Conservation (phyloP, 2,113 vertebrate genomes). For the Caranx ignobilis region DNA sequence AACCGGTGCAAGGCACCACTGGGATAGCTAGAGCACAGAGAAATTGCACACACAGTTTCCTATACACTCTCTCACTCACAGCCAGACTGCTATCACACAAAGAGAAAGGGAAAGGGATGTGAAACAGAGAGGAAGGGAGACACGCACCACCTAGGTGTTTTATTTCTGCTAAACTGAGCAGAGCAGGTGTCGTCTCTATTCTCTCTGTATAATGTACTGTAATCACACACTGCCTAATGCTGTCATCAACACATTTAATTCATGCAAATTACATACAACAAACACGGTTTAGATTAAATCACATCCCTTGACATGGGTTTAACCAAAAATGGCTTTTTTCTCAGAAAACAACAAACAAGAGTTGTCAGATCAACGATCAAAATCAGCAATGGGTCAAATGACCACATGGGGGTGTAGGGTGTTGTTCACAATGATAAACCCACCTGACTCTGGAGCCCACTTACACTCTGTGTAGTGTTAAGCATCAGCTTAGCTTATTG, state of each 20-base stretch:
- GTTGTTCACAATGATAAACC: background rate
- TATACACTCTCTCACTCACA: conserved; percentile 26
- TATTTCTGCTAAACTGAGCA: conserved; percentile 50
- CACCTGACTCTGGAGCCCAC: background rate
- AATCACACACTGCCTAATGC: conserved; percentile 39
- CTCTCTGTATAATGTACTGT: conserved; percentile 17
- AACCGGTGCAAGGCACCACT: conserved; percentile 59
- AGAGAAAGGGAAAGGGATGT: conserved; percentile 21
- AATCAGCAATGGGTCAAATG: no score
- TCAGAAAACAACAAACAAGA: no score
- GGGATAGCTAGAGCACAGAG: conserved; percentile 53
- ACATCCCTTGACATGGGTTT: background rate
- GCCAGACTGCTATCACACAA: conserved; percentile 15
- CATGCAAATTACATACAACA: background rate
- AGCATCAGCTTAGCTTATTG: background rate
- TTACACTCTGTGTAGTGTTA: background rate
- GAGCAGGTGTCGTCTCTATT: conserved; percentile 64
- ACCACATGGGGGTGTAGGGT: background rate
- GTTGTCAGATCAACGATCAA: no score
- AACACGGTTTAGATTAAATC: background rate
- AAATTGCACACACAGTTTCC: conserved; percentile 40
- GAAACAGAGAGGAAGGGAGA: conserved; percentile 20
- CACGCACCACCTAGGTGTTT: conserved; percentile 47
- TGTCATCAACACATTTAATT: conserved; percentile 5
- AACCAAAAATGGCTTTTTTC: no score